phyloP scores from a whole-genome alignment of 2,113 vertebrate species.

The Phalacrocorax pelagicus region DNA sequence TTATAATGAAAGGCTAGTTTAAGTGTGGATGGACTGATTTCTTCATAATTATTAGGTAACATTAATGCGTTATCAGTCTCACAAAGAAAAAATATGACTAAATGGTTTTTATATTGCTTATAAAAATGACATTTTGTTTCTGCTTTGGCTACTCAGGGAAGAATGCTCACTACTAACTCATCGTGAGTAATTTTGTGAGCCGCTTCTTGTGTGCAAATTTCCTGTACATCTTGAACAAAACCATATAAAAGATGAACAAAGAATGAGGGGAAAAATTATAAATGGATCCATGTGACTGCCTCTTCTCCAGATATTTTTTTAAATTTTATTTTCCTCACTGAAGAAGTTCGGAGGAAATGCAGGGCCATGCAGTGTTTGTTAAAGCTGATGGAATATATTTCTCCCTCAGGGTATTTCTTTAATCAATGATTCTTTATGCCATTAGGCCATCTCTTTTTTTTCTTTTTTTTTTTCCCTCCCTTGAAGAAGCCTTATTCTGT shows the following conservation, averaged over 20 bases:
- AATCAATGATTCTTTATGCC: constrained; percentile 50
- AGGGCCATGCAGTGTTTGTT: neutral
- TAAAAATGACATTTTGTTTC: neutral
- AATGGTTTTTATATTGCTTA: neutral
- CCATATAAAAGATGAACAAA: neutral
- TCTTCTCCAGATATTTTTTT: neutral
- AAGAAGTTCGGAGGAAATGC: neutral
- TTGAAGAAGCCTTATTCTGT: constrained; percentile 58
- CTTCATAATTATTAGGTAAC: neutral
- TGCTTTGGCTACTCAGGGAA: neutral
- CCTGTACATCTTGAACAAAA: constrained; percentile 17
- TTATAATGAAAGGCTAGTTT: neutral
- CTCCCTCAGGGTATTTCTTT: constrained; percentile 41
- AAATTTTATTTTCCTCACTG: neutral
- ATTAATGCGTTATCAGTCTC: neutral
- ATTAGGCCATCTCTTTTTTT: constrained; percentile 45
- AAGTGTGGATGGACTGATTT: neutral
- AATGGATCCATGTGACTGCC: constrained; percentile 46
- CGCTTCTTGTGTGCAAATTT: neutral
- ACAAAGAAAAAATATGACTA: neutral
- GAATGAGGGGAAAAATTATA: constrained; percentile 7
- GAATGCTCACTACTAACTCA: neutral
- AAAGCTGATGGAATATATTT: neutral
- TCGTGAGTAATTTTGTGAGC: neutral
- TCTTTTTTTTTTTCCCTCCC: neutral